These are phyloP conservation scores for Danaus melanippus DNA, from an alignment of 1,140 invertebrate genomes.

Conservation along the genomic window DNA sequence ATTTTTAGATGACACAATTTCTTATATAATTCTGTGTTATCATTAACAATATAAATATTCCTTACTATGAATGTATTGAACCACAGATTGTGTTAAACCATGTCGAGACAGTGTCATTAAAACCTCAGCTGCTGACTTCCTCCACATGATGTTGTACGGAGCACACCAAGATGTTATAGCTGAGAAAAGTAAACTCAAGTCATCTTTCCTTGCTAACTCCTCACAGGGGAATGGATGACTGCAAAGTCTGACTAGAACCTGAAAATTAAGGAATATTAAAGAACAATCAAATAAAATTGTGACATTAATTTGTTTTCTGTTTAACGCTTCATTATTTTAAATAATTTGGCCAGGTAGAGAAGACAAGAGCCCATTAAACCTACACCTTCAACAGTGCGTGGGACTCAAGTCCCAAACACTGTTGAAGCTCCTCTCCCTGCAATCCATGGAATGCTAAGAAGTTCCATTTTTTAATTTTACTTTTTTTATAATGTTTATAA, in stretches of 20 bases:
- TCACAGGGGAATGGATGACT: slow-evolving; percentile 94
- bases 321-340: too few relatives aligned
- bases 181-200: slow-evolving; percentile 94
- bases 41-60: slow-evolving; percentile 21
- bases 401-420: too few relatives aligned
- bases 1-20: not conserved
- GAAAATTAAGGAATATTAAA: slow-evolving; percentile 12
- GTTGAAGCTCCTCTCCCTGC: too few relatives aligned
- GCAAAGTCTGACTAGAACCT: slow-evolving; percentile 94
- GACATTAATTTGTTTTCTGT: too few relatives aligned
- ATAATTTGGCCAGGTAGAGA: too few relatives aligned
- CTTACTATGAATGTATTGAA: slow-evolving; percentile 97
- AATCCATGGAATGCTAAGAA: too few relatives aligned
- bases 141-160: slow-evolving; percentile 93
- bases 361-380: too few relatives aligned
- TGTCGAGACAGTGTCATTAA: slow-evolving; percentile 96
- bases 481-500: too few relatives aligned
- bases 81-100: slow-evolving; percentile 91
- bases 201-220: slow-evolving; percentile 96
- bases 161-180: slow-evolving; percentile 97
- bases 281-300: too few relatives aligned
- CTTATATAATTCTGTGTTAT: not conserved
- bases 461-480: too few relatives aligned
- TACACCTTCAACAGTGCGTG: too few relatives aligned
- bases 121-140: slow-evolving; percentile 96